Conservation (phyloP, 2,888 invertebrate species). For the Augochlorella aurata region DNA sequence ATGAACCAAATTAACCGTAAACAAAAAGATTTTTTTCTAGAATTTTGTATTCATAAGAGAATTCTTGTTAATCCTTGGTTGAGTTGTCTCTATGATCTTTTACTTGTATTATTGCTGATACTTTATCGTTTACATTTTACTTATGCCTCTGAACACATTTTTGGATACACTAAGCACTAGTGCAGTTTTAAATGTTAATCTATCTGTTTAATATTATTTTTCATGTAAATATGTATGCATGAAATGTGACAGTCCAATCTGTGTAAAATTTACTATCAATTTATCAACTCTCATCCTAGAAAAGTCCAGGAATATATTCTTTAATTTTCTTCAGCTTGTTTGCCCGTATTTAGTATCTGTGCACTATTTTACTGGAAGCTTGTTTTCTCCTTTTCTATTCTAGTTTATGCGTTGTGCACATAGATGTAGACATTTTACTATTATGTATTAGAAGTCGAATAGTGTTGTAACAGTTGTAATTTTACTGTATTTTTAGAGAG, state of each 20-base stretch:
- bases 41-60: slow-evolving; percentile 24
- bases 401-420: slow-evolving; percentile 16
- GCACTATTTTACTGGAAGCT: not conserved
- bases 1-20: slow-evolving; percentile 27
- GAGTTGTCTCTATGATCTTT: slow-evolving; percentile 9
- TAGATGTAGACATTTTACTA: not conserved
- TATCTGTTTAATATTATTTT: not conserved
- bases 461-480: slow-evolving; percentile 8
- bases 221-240: slow-evolving; percentile 24
- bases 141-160: slow-evolving; percentile 37
- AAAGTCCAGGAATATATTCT: not conserved
- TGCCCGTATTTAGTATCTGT: slow-evolving; percentile 4
- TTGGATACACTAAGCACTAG: not conserved
- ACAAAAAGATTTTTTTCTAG: not conserved
- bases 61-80: slow-evolving; percentile 54
- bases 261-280: not conserved
- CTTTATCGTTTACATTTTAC: not conserved
- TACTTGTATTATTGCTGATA: slow-evolving; percentile 13
- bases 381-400: slow-evolving; percentile 13
- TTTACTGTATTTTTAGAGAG: slow-evolving; percentile 27
- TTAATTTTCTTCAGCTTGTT: slow-evolving; percentile 23
- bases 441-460: not conserved
- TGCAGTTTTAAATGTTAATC: not conserved
- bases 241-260: not conserved
- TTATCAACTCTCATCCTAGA: not conserved